These are phyloP conservation scores for Arrhamphus sclerolepis DNA, from an alignment of 2,797 vertebrate genomes.

Conservation along the genomic window DNA sequence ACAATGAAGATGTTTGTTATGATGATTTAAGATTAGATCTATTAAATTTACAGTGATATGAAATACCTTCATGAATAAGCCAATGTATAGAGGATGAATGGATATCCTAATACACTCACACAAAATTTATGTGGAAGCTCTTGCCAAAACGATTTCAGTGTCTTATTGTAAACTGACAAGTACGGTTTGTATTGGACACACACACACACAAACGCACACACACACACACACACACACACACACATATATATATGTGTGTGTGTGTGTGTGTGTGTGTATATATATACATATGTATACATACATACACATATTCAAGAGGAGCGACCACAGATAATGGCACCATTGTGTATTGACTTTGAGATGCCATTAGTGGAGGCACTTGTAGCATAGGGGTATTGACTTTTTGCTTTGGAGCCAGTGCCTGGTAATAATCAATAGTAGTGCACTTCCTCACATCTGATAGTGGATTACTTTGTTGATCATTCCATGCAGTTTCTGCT, in stretches of 20 bases:
- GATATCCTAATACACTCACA: background rate
- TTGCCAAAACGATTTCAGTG: too few species aligned
- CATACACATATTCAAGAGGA: background rate
- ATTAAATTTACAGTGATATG: background rate
- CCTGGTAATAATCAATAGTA: background rate
- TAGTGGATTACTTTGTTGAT: background rate
- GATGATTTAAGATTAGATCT: background rate
- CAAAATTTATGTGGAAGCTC: too few species aligned
- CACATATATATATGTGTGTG: too few species aligned
- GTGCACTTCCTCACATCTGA: background rate
- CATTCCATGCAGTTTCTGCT: background rate
- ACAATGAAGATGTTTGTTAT: background rate
- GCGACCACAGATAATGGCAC: background rate
- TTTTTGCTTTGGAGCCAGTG: background rate
- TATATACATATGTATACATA: too few species aligned
- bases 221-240: too few species aligned
- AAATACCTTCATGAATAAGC: too few species aligned
- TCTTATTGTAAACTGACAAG: too few species aligned
- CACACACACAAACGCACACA: too few species aligned
- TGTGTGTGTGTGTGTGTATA: too few species aligned
- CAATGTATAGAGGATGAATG: too few species aligned
- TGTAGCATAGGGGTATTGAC: background rate
- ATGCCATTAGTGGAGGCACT: background rate
- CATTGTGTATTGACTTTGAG: background rate
- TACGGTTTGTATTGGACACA: too few species aligned